phyloP scores from a whole-genome alignment of 2,888 invertebrate species.

The Coenonympha glycerion region DNA sequence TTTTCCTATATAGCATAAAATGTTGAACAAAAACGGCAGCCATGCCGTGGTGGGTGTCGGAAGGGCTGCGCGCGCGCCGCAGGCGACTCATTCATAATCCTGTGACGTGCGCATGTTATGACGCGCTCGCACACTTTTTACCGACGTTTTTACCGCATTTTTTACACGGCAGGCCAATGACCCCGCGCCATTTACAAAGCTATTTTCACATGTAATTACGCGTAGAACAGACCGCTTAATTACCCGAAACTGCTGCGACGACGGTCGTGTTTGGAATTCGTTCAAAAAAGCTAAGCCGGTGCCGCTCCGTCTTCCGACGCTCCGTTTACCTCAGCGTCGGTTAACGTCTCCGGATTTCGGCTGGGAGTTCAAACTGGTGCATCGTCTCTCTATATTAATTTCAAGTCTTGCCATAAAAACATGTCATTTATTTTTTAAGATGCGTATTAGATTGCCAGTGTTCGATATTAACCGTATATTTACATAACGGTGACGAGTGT shows the following conservation, averaged over 20 bases:
- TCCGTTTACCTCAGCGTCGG: conserved; percentile 50
- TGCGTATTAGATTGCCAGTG: conserved; percentile 33
- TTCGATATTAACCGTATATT: conserved; percentile 22
- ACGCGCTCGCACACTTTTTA: conserved; percentile 54
- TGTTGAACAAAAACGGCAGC: too few species aligned
- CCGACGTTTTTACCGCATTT: conserved; percentile 45
- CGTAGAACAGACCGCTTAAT: conserved; percentile 64
- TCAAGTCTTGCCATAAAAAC: conserved; percentile 58
- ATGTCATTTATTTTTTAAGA: conserved; percentile 42
- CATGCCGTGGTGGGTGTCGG: conserved; percentile 28
- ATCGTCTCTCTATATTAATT: conserved; percentile 54
- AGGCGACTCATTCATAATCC: conserved; percentile 69
- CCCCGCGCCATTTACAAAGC: conserved; percentile 47
- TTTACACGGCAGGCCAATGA: conserved; percentile 44
- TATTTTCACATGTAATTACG: conserved; percentile 68
- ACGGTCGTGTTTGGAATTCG: conserved; percentile 39
- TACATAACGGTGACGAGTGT: conserved; percentile 21
- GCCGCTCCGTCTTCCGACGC: conserved; percentile 48
- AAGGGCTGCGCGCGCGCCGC: conserved; percentile 42
- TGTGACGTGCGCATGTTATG: conserved; percentile 70
- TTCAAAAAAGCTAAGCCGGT: conserved; percentile 54
- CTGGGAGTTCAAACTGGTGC: conserved; percentile 37
- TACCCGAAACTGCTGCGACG: conserved; percentile 61
- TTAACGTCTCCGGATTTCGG: conserved; percentile 34
- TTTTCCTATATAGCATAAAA: too few species aligned